Evolutionary conservation across 2,797 vertebrate genomes (phyloP).

Genomic region (Sebastes steindachneri): DNA sequence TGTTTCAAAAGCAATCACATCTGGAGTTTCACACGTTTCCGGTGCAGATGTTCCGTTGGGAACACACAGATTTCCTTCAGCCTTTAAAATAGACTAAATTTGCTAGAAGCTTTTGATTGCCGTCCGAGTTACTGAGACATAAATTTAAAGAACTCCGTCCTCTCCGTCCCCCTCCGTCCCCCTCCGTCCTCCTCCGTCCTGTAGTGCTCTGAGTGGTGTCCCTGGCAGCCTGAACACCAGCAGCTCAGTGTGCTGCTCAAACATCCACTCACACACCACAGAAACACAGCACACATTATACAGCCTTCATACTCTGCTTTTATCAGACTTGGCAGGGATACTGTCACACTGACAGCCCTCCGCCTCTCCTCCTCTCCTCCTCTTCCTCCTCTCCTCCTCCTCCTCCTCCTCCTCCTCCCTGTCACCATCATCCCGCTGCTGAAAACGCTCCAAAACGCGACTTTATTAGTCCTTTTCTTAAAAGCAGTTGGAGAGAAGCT

Average conservation of each 20-base stretch:
- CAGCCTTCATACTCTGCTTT: constrained; percentile 8
- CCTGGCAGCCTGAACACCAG: constrained; percentile 32
- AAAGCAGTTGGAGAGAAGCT: constrained; percentile 1
- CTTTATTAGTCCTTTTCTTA: constrained; percentile 7
- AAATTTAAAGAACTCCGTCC: neutral
- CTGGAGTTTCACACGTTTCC: neutral
- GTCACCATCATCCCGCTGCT: neutral
- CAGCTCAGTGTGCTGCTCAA: constrained; percentile 12
- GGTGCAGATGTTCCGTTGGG: neutral
- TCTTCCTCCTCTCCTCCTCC: neutral
- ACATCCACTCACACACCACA: constrained; percentile 23
- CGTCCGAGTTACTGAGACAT: neutral
- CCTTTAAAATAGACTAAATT: neutral
- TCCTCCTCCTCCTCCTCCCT: constrained; percentile 4
- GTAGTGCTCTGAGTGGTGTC: neutral
- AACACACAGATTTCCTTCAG: neutral
- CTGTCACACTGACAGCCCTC: constrained; percentile 12
- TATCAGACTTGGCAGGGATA: constrained; percentile 6
- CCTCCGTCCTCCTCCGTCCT: neutral
- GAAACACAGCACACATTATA: neutral
- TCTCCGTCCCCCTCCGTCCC: neutral
- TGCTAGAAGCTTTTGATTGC: neutral
- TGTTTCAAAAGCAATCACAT: neutral
- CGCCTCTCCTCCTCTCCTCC: neutral
- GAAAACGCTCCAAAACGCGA: constrained; percentile 10